Evolutionary conservation across 2,888 invertebrate genomes (phyloP).

Genomic region (Idaea biselata): DNA sequence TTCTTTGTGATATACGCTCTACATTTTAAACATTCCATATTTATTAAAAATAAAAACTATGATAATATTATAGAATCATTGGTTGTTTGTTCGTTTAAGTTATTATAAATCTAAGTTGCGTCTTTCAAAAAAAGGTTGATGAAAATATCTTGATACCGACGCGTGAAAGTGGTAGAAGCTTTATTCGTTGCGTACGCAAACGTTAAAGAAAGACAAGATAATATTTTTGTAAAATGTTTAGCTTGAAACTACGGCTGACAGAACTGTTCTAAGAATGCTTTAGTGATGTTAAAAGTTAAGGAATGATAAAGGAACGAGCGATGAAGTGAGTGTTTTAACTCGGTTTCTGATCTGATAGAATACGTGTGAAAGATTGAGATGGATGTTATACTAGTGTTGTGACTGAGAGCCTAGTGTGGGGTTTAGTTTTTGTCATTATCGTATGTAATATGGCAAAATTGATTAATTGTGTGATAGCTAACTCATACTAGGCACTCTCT

Average conservation of each 20-base stretch:
- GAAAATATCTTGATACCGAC: background rate
- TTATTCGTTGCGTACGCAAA: background rate
- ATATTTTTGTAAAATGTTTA: background rate
- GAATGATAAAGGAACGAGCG: background rate
- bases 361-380: background rate
- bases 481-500: background rate
- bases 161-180: background rate
- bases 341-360: background rate
- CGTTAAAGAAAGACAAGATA: background rate
- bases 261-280: too few species aligned
- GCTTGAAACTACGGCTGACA: background rate
- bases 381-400: background rate
- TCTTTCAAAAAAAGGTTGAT: background rate
- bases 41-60: too few species aligned
- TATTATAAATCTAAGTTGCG: background rate
- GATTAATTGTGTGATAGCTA: too few species aligned
- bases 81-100: background rate
- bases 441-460: background rate
- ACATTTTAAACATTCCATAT: too few species aligned
- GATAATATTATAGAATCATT: too few species aligned
- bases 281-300: background rate
- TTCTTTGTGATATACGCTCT: background rate
- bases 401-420: background rate
- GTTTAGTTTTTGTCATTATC: background rate
- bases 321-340: background rate